A percentile compares a stretch with the other conserved stretches of the same genome.
These are phyloP conservation scores for Trachelus troglodyta DNA, from an alignment of 2,888 invertebrate genomes.

Conservation along the genomic window DNA sequence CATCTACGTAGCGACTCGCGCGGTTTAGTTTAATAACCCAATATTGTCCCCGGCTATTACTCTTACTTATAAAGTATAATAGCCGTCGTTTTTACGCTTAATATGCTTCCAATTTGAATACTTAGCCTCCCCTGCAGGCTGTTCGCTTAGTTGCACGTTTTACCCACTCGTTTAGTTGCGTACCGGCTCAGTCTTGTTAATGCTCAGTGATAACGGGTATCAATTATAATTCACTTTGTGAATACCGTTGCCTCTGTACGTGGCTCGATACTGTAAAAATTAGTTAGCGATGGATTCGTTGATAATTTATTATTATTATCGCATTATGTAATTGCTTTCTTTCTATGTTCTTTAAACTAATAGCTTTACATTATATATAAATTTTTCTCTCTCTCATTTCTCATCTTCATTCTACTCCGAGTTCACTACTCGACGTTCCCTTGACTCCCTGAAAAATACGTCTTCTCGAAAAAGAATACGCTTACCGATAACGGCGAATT, in stretches of 20 bases:
- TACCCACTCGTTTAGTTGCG: constrained; percentile 1
- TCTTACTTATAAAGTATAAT: constrained; percentile 47
- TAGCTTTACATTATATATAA: constrained; percentile 3
- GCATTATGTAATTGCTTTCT: constrained; percentile 1
- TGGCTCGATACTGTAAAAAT: too few species aligned
- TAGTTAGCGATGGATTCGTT: too few species aligned
- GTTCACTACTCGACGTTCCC: constrained; percentile 1
- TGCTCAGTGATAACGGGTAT: too few species aligned
- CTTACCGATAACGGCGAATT: not conserved
- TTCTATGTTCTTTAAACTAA: constrained; percentile 5
- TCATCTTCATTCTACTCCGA: constrained; percentile 5
- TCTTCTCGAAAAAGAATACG: not conserved
- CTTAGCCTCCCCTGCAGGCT: constrained; percentile 18
- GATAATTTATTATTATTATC: not conserved
- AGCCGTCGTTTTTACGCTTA: constrained; percentile 38
- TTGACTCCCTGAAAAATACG: not conserved
- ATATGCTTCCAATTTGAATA: constrained; percentile 44
- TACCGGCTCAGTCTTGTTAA: too few species aligned
- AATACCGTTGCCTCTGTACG: not conserved
- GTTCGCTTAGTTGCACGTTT: constrained; percentile 14
- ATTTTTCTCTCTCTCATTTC: not conserved
- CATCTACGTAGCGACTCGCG: constrained; percentile 27
- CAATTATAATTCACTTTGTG: not conserved
- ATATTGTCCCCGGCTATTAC: constrained; percentile 41
- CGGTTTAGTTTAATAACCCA: constrained; percentile 43